Percentiles rank a stretch among this genome's conserved stretches.
Conservation (phyloP, 2,113 vertebrate species). For the Aspidoscelis tigris region DNA sequence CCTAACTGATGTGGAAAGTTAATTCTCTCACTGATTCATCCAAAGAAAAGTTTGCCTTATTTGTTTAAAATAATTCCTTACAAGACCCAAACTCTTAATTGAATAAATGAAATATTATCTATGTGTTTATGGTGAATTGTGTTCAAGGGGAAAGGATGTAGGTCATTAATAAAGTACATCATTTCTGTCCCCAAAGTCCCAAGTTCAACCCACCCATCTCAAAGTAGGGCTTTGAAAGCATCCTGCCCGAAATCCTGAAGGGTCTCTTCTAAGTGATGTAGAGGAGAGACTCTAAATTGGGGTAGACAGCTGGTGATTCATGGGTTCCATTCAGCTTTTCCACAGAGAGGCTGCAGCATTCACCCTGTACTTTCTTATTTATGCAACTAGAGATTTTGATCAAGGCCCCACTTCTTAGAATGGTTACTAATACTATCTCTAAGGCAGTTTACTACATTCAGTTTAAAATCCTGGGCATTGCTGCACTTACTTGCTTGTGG, state of each 20-base stretch:
- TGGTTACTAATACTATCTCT: no score
- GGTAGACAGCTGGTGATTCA: no score
- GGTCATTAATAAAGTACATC: not conserved
- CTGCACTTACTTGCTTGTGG: no score
- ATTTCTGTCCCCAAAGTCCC: not conserved
- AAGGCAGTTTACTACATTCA: no score
- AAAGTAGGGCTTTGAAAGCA: no score
- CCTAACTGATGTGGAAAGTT: not conserved
- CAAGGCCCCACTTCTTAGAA: no score
- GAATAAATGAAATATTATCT: not conserved
- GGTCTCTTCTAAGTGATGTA: not conserved
- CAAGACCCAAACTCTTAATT: not conserved
- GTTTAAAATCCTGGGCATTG: no score
- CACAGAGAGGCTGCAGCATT: no score
- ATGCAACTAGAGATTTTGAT: no score
- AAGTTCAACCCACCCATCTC: not conserved
- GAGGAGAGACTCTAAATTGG: no score
- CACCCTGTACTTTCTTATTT: no score
- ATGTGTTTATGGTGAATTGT: not conserved
- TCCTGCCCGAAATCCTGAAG: not conserved
- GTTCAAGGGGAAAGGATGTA: not conserved
- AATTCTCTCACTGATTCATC: not conserved
- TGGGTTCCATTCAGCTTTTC: no score
- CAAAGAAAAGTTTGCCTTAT: not conserved
- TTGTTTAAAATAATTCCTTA: not conserved